Evolutionary conservation across 1,140 invertebrate genomes (phyloP).

Genomic region (Plutomurus gul): DNA sequence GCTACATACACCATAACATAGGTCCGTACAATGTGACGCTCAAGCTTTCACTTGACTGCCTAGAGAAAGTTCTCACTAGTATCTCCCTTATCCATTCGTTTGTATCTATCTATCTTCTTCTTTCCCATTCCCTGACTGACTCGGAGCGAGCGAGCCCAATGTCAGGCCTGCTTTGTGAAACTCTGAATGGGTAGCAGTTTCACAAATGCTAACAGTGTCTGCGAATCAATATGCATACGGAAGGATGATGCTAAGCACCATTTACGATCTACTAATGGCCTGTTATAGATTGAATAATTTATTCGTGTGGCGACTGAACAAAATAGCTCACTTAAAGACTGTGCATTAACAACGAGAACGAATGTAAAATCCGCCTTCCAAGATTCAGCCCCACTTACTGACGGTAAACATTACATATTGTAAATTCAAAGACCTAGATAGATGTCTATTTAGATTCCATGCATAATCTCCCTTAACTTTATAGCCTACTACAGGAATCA

Average conservation of each 20-base stretch:
- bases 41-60: too few relatives aligned
- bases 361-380: background rate
- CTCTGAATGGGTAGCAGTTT: background rate
- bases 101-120: too few relatives aligned
- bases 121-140: background rate
- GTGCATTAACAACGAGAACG: background rate
- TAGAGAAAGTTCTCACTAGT: too few relatives aligned
- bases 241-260: conserved; percentile 36
- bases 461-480: too few relatives aligned
- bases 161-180: conserved; percentile 12
- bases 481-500: too few relatives aligned
- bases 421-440: too few relatives aligned
- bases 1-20: too few relatives aligned
- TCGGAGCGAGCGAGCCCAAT: background rate
- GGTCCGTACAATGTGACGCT: background rate
- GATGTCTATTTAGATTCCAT: too few relatives aligned
- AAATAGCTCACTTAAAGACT: conserved; percentile 11
- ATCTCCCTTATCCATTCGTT: too few relatives aligned
- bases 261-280: conserved; percentile 46
- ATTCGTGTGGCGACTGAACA: conserved; percentile 33
- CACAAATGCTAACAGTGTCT: background rate
- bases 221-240: conserved; percentile 34
- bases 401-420: too few relatives aligned
- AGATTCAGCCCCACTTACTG: too few relatives aligned
- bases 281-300: conserved; percentile 44